Conservation (phyloP, 2,113 vertebrate species). For the Channa argus region DNA sequence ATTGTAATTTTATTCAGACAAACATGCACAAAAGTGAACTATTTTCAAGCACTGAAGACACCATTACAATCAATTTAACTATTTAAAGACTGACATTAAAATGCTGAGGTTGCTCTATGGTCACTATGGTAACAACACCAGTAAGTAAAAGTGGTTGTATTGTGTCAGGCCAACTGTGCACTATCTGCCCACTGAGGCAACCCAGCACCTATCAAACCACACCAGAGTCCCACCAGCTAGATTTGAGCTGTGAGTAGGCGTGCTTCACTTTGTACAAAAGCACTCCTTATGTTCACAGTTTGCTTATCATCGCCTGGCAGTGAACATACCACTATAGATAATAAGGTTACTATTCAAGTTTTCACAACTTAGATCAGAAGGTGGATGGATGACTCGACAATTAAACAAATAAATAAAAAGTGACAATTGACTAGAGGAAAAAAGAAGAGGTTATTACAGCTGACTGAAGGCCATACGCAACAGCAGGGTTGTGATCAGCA, state of each 20-base stretch:
- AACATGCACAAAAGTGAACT: constrained; percentile 16
- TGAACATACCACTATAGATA: neutral
- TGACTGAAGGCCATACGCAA: constrained; percentile 68
- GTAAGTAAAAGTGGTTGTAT: constrained; percentile 14
- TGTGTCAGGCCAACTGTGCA: constrained; percentile 22
- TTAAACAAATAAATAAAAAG: constrained; percentile 16
- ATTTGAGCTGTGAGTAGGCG: constrained; percentile 12
- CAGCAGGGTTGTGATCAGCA: constrained; percentile 73
- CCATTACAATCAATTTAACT: neutral
- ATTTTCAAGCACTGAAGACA: neutral
- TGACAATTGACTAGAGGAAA: constrained; percentile 21
- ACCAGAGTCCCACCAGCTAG: constrained; percentile 6
- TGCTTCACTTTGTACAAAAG: constrained; percentile 22
- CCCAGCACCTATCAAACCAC: constrained; percentile 44
- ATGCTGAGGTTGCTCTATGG: neutral
- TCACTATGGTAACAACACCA: neutral
- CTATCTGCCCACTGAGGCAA: constrained; percentile 10
- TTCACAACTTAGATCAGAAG: neutral
- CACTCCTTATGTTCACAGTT: constrained; percentile 20
- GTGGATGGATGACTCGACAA: constrained; percentile 13
- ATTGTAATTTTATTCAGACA: constrained; percentile 60
- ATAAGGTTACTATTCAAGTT: neutral
- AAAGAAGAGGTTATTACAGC: constrained; percentile 59
- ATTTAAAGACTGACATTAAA: neutral
- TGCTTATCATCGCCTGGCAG: constrained; percentile 13